phyloP scores from a whole-genome alignment of 1,140 invertebrate species.

The Orius laevigatus region DNA sequence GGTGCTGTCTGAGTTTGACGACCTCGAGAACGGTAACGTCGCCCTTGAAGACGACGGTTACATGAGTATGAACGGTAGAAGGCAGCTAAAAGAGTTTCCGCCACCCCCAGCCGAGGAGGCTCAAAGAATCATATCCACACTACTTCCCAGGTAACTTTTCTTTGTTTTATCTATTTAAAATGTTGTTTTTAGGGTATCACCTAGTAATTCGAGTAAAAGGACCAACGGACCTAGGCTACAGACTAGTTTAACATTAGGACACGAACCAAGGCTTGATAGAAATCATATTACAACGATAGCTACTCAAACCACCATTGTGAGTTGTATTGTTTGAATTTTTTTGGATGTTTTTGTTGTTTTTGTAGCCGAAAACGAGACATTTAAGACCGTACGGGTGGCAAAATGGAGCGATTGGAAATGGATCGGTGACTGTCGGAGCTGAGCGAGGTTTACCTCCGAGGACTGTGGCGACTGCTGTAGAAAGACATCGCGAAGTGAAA shows the following conservation, averaged over 20 bases:
- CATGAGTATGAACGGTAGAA: conserved; percentile 73
- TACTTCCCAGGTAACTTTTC: conserved; percentile 49
- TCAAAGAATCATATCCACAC: conserved; percentile 50
- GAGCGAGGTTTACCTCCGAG: conserved; percentile 29
- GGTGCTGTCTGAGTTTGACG: conserved; percentile 75
- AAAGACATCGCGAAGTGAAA: conserved; percentile 57
- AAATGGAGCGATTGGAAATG: conserved; percentile 31
- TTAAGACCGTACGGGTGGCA: conserved; percentile 57
- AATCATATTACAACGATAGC: conserved; percentile 27
- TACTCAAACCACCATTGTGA: conserved; percentile 55
- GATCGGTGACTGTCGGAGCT: conserved; percentile 32
- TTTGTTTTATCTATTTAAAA: too few relatives aligned
- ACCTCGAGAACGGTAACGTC: conserved; percentile 40
- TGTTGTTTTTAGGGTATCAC: conserved; percentile 47
- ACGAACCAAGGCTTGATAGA: conserved; percentile 20
- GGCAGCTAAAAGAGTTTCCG: conserved; percentile 23
- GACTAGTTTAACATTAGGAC: conserved; percentile 19
- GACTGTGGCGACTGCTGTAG: conserved; percentile 43
- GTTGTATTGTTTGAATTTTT: conserved; percentile 22
- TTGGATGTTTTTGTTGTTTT: conserved; percentile 9
- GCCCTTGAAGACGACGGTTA: conserved; percentile 70
- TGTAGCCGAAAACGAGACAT: conserved; percentile 54
- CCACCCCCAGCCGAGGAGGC: conserved; percentile 42
- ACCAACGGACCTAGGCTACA: conserved; percentile 24
- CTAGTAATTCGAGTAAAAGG: conserved; percentile 41